These are phyloP conservation scores for Chromoteleia sp. DNA, from an alignment of 2,888 invertebrate species.

Conservation along the genomic window DNA sequence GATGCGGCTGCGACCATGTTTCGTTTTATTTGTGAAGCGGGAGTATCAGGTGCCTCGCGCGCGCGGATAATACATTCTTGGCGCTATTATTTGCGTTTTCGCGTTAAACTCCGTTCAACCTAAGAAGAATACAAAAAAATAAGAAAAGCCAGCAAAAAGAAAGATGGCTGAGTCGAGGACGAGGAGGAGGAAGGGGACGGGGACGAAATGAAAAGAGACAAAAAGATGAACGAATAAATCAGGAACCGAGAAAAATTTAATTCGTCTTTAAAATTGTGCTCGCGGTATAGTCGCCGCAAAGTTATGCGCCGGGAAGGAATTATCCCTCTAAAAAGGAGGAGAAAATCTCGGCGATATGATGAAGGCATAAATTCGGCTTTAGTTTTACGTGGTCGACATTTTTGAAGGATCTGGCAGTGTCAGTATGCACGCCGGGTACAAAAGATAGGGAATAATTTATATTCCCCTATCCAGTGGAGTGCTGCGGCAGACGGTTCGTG, in stretches of 20 bases:
- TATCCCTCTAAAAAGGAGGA: slow-evolving; percentile 16
- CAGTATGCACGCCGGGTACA: slow-evolving; percentile 73
- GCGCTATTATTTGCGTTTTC: slow-evolving; percentile 51
- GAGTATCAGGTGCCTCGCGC: slow-evolving; percentile 62
- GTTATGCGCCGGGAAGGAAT: slow-evolving; percentile 27
- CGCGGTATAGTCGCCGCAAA: slow-evolving; percentile 16
- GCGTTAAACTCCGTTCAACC: slow-evolving; percentile 30
- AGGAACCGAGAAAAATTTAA: slow-evolving; percentile 29
- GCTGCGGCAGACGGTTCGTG: slow-evolving; percentile 58
- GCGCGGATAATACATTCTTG: slow-evolving; percentile 45
- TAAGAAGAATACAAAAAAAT: slow-evolving; percentile 21
- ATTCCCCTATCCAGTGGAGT: slow-evolving; percentile 61
- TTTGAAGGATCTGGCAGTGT: slow-evolving; percentile 60
- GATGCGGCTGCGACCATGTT: slow-evolving; percentile 37
- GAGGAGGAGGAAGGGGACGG: neutral
- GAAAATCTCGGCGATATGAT: slow-evolving; percentile 49
- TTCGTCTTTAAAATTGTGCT: slow-evolving; percentile 32
- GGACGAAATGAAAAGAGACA: neutral
- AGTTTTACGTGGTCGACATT: slow-evolving; percentile 62
- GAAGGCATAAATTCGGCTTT: slow-evolving; percentile 61
- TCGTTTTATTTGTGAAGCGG: slow-evolving; percentile 42
- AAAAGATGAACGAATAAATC: slow-evolving; percentile 13
- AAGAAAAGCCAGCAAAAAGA: slow-evolving; percentile 11
- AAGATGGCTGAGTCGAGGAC: neutral
- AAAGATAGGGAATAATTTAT: slow-evolving; percentile 84